Evolutionary conservation across 2,113 vertebrate species (phyloP), one percentile per base, ranked within the genome.

Genomic region (Odobenus rosmarus): DNA sequence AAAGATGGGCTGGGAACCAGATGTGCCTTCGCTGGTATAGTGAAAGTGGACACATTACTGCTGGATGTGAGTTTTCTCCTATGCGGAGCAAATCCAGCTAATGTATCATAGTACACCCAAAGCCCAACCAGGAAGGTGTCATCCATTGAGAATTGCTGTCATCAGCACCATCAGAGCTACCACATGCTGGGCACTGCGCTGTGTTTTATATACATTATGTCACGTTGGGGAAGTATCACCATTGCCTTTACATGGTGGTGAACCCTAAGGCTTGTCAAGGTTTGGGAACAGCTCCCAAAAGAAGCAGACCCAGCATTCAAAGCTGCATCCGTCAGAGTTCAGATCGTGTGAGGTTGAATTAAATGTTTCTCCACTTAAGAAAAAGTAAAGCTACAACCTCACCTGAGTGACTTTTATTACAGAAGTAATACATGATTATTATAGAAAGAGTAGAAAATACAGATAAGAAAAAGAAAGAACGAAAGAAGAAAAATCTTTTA

Each of bases 371-470:
- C 36, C 36, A 36, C 62, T 93, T 76, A 31, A 81, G 88, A 67
- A 67, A 61, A 13, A 51, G 28, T 57, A 7, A 77, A 74, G 31
- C 61, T 51, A 31, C 8, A 74, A 42, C 7, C 62, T 71, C n/a
- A 71, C 33, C 46, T 36, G 79, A 83, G 24, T 76, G 36, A 97
- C 24, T 85, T 62, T 87, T 71, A 62, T 72, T 77, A 64, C 8
- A 36, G 42, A 87, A 91, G 2, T 53, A 94, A 64, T 36, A 55
- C 14, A 31, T 64, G 18, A 87, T 4, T 69, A 51, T 96, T 57
- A 85, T 39, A 57, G 42, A 80, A 95, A 95, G 79, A 84, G 46
- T 61, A 91, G 49, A 96, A 93, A 88, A 91, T 81, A 72, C 3
- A 46, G 9, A 59, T 76, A 42, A 80, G 16, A 36, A 51, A 76